Evolutionary conservation across 1,140 invertebrate genomes (phyloP), one percentile per base, ranked within the genome.

Genomic region (Psilanteris sp.): DNA sequence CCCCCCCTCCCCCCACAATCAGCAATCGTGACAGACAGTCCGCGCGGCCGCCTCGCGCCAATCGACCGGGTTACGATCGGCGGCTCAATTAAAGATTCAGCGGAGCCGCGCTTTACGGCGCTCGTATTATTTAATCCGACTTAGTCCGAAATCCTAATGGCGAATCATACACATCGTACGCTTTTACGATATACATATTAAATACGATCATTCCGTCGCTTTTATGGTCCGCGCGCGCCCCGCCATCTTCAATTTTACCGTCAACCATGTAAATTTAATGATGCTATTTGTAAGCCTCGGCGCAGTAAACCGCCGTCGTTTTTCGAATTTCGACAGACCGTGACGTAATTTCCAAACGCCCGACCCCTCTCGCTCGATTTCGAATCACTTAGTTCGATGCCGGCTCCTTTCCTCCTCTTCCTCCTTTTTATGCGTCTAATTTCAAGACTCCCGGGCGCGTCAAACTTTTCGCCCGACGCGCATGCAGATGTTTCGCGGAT

Each of bases 261-360:
- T 66, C 46, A 36, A 43, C 16, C 37, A 34, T 66, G 46, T 43
- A 54, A 66, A 66, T 54, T 66, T 66, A 43, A 66, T 14, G 48
- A 36, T 48, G 37, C 46, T 18, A 54, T 52, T 52, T 54, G 46
- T 36, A 54, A 26, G 61, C 61, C 9, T 10, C 29, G 39, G 2
- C 4, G 37, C 5, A 13, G 31, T 22, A 24, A 27, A 7, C 36
- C 9, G 1, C 18, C 5, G n/a, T 26, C 18, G 46, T 36, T 62
- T 48, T 62, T 62, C n/a, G 11, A 39, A 27, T 11, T 14, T 14
- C 2, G 20, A 15, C 36, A 10, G 31, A 36, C n/a, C n/a, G n/a
- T n/a, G n/a, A n/a, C n/a, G n/a, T n/a, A n/a, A n/a, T n/a, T n/a
- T n/a, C n/a, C n/a, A n/a, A n/a, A n/a, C n/a, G n/a, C n/a, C n/a